phyloP scores from a whole-genome alignment of 2,113 vertebrate species.

The Phylloscopus trochilus region DNA sequence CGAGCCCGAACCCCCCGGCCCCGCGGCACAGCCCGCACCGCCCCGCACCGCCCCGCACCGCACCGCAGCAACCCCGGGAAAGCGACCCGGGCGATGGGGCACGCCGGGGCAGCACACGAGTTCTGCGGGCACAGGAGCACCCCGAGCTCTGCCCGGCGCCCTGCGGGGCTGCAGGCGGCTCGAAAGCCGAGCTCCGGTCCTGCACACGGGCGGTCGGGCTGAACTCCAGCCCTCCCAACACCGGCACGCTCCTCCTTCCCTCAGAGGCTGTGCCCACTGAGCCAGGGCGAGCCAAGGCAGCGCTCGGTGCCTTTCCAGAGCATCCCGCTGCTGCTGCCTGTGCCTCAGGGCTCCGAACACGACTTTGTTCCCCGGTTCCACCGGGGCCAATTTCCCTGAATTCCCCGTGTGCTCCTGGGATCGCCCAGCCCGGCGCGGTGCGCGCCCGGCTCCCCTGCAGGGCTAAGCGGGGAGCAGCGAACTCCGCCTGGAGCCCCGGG shows the following conservation, averaged over 20 bases:
- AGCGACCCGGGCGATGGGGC: not conserved
- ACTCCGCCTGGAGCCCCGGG: not conserved
- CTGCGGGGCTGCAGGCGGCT: not conserved
- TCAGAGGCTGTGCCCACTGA: not conserved
- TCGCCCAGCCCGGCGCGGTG: not conserved
- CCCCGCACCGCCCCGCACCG: not conserved
- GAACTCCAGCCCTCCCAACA: not conserved
- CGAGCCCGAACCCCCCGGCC: rapidly evolving
- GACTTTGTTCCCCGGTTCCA: not conserved
- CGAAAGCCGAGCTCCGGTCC: not conserved
- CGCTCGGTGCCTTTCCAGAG: not conserved
- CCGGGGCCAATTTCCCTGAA: not conserved
- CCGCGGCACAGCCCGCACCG: not conserved
- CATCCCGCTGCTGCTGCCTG: not conserved
- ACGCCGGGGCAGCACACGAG: not conserved
- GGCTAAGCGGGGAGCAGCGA: not conserved
- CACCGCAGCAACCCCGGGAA: not conserved
- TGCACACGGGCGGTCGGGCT: not conserved
- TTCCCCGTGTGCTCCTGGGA: not conserved
- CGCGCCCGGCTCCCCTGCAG: not conserved
- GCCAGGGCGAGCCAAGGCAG: not conserved
- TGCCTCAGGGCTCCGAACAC: not conserved
- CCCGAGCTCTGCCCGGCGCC: not conserved
- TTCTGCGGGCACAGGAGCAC: not conserved
- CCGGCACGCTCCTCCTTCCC: not conserved